Percentiles rank a stretch among this genome's conserved stretches.
Conservation (phyloP, 35 echinoderm and acorn worm genomes). For the Acanthaster planci region DNA sequence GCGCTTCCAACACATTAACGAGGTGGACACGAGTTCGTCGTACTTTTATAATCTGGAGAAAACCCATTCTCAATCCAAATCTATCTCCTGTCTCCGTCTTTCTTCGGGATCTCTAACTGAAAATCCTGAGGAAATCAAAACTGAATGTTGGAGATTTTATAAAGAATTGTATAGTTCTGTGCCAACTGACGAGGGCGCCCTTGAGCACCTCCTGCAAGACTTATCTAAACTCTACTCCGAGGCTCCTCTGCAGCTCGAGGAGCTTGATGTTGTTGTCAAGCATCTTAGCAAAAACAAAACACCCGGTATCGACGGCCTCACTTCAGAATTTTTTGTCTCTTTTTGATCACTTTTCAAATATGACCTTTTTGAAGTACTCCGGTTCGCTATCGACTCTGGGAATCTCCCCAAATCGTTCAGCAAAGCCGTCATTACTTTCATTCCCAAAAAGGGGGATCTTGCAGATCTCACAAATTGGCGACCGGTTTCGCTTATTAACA, state of each 20-base stretch:
- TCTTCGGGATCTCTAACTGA: conserved; percentile 1
- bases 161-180: background rate
- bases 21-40: background rate
- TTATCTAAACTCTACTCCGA: background rate
- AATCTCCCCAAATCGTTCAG: background rate
- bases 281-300: conserved; percentile 25
- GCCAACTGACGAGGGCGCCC: background rate
- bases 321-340: background rate
- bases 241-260: background rate
- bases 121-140: conserved; percentile 23
- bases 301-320: conserved; percentile 25
- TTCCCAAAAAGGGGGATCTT: conserved; percentile 3
- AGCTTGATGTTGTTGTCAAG: background rate
- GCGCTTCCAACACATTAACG: conserved; percentile 5
- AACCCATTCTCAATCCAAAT: background rate
- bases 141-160: conserved; percentile 7
- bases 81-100: background rate
- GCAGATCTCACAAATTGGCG: conserved; percentile 4
- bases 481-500: conserved; percentile 10
- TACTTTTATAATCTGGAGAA: conserved; percentile 44
- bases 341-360: conserved; percentile 5
- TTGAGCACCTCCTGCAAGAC: too few relatives aligned
- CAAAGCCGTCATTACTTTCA: conserved; percentile 2
- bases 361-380: background rate
- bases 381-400: background rate